Evolutionary conservation across 2,888 invertebrate species (phyloP).

Genomic region (Hymenopus coronatus): DNA sequence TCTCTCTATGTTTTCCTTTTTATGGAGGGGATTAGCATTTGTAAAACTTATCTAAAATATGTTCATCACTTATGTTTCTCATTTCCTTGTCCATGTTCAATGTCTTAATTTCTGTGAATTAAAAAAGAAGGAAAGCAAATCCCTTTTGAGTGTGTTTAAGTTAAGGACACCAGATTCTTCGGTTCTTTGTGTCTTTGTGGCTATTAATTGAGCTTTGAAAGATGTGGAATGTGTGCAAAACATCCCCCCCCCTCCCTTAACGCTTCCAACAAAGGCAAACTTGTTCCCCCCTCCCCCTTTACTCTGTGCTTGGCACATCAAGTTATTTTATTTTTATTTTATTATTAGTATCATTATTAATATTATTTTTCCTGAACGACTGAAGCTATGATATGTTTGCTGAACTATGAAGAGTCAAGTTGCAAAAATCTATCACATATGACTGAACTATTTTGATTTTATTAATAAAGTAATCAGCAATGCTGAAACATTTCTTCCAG

Average conservation of each 20-base stretch:
- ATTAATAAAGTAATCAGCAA: background rate
- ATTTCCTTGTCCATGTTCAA: background rate
- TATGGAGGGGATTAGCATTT: conserved; percentile 6
- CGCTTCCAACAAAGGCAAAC: conserved; percentile 7
- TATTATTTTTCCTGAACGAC: background rate
- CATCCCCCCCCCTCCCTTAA: conserved; percentile 1
- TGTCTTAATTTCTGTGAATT: background rate
- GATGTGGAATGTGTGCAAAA: conserved; percentile 10
- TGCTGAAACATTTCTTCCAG: background rate
- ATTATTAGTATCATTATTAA: no score
- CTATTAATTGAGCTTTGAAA: conserved; percentile 16
- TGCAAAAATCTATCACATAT: background rate
- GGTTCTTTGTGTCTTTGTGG: background rate
- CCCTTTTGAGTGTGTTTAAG: background rate
- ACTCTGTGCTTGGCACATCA: no score
- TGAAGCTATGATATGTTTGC: conserved; percentile 3
- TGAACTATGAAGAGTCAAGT: background rate
- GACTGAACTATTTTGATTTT: background rate
- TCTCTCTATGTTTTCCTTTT: background rate
- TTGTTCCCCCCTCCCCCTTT: background rate
- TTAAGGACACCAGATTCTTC: background rate
- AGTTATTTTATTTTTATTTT: no score
- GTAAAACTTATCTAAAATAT: conserved; percentile 17
- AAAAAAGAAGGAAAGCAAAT: background rate
- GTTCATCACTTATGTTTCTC: background rate